Conservation (phyloP, 2,113 vertebrate species). For the Megaceryle maxima region DNA sequence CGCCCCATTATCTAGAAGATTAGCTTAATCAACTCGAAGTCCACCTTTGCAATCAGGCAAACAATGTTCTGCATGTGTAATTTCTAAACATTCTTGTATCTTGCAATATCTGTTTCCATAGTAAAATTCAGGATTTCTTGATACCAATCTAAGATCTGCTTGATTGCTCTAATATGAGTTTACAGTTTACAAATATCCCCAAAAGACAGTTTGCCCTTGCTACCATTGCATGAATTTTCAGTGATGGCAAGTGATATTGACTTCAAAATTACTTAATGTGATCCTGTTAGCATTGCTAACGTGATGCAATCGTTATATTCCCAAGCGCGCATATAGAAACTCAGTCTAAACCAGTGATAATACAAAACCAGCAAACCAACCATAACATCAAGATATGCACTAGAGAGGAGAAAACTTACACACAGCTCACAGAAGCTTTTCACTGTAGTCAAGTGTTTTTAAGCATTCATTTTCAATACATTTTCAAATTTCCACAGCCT, state of each 20-base stretch:
- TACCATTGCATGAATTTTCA: background rate
- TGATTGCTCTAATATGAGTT: background rate
- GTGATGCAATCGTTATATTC: background rate
- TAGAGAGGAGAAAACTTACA: background rate
- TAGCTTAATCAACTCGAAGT: background rate
- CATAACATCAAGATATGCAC: background rate
- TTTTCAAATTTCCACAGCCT: background rate
- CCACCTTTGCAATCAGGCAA: background rate
- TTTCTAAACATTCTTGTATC: background rate
- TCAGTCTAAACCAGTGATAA: background rate
- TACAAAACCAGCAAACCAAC: background rate
- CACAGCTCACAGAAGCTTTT: background rate
- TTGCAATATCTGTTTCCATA: background rate
- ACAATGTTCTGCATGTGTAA: background rate
- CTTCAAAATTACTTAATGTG: background rate
- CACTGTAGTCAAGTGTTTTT: background rate
- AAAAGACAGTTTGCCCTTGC: background rate
- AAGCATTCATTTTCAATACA: background rate
- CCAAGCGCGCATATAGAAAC: rapidly evolving
- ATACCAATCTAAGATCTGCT: background rate
- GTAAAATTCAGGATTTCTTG: background rate
- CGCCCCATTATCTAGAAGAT: background rate
- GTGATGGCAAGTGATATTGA: background rate
- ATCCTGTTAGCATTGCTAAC: background rate
- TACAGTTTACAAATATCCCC: background rate